phyloP scores from a whole-genome alignment of 2,797 vertebrate species.

The Pantherophis vulpinus region DNA sequence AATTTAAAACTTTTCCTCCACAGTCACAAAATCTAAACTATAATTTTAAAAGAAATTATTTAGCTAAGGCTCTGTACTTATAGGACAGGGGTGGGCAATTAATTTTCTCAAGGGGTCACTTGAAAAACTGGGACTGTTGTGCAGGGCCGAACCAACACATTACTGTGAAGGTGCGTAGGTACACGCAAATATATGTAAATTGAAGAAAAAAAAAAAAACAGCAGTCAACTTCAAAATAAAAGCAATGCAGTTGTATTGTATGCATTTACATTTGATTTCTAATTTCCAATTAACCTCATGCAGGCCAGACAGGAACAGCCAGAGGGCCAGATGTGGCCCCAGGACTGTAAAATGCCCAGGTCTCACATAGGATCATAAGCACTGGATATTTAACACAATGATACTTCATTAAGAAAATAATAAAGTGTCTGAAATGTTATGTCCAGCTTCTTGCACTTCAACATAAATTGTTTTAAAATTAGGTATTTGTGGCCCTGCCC shows the following conservation, averaged over 20 bases:
- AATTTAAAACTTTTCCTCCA: slow-evolving; percentile 58
- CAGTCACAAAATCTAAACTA: slow-evolving; percentile 30
- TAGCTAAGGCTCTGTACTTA: not conserved
- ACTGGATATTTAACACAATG: not conserved
- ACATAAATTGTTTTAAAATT: not conserved
- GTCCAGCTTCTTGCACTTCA: not conserved
- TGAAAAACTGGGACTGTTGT: not conserved
- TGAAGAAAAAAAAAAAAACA: not conserved
- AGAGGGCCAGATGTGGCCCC: not conserved
- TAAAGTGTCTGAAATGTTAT: not conserved
- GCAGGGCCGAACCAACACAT: not conserved
- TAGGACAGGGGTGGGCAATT: not conserved
- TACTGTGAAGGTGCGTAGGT: not conserved
- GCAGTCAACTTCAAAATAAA: not conserved
- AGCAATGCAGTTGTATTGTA: not conserved
- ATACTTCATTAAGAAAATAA: not conserved
- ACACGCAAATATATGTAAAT: not conserved
- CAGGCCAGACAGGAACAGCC: not conserved
- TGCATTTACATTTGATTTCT: not conserved
- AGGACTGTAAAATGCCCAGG: not conserved
- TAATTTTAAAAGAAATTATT: not conserved
- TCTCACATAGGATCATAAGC: not conserved
- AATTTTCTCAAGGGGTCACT: not conserved
- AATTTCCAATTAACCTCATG: not conserved
- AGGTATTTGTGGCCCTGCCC: not conserved